Base-by-base conservation (phyloP, 1,140 invertebrate genomes). In the Archivesica marissinica region DNA sequence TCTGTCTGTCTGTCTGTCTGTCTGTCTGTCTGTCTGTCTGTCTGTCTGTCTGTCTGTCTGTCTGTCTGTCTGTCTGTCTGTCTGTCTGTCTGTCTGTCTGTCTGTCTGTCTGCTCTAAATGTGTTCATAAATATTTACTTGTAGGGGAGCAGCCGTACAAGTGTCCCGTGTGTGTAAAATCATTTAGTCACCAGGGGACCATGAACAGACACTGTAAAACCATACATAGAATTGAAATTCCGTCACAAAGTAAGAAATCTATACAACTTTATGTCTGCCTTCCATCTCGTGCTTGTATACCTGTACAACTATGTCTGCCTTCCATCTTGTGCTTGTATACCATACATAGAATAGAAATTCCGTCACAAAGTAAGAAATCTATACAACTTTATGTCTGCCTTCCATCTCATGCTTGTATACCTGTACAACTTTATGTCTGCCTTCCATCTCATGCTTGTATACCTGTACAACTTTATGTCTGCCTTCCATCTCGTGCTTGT, bases 171-270 rank as follows among this genome's bases (percentile, higher is more conserved):
- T 85, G 82, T 66, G 11, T 38, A 33, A 85, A 85, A 47, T 20
- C 82, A 1, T 85, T 85, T 30, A 85, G 72, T 50, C 82, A 85
- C 25, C 82, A 77, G 28, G 74, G 72, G 11, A 85, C 74, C n/a
- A 81, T 81, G 79, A 81, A 81, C 66, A 70, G 79, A 70, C 79
- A 81, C 30, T 81, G 79, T 72, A 81, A 81, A 72, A 81, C 59
- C 20, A 56, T 72, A 35, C 79, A 81, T 47, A 72, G 59, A 47
- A 23, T 81, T 52, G 79, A 81, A 66, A 25, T 79, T 28, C 44
- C 77, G 6, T 68, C 77, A 33, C 77, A 79, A 30, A 79, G 77
- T 79, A 39, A 79, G 77, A 41, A 9, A 70, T 11, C 23, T 25
- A 25, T 20, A n/a, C n/a, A 41, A 2, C 13, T 39, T 72, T n/a